Evolutionary conservation across 2,113 vertebrate species (phyloP).

Genomic region (Enhydra lutris): DNA sequence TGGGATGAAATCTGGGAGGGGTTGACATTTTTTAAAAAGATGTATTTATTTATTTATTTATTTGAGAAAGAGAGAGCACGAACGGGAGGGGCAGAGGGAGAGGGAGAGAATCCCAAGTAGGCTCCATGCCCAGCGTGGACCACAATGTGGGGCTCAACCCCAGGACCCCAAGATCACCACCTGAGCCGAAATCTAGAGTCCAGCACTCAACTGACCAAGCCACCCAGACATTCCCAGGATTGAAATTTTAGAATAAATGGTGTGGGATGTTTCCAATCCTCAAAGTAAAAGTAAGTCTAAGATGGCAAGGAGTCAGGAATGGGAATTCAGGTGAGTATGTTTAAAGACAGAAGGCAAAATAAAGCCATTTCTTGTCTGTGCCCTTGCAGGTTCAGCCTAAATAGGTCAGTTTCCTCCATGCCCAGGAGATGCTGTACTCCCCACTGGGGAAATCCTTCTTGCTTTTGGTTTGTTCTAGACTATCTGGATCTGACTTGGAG

Average conservation of each 20-base stretch:
- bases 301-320: neutral
- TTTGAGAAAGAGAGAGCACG: neutral
- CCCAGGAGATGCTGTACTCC: neutral
- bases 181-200: neutral
- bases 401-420: neutral
- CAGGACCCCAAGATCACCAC: neutral
- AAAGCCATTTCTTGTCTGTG: conserved; percentile 3
- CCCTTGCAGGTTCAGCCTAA: neutral
- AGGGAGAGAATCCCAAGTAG: neutral
- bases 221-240: neutral
- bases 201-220: neutral
- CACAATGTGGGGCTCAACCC: neutral
- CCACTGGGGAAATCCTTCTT: neutral
- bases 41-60: neutral
- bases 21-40: neutral
- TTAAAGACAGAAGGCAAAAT: conserved; percentile 5
- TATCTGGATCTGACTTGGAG: neutral
- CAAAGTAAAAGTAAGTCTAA: conserved; percentile 26
- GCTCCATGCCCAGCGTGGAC: neutral
- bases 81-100: neutral
- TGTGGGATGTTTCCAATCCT: neutral
- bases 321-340: conserved; percentile 18
- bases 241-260: neutral
- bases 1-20: neutral
- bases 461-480: neutral